Evolutionary conservation across 2,113 vertebrate species (phyloP).

Genomic region (Protomyctophum bolini): DNA sequence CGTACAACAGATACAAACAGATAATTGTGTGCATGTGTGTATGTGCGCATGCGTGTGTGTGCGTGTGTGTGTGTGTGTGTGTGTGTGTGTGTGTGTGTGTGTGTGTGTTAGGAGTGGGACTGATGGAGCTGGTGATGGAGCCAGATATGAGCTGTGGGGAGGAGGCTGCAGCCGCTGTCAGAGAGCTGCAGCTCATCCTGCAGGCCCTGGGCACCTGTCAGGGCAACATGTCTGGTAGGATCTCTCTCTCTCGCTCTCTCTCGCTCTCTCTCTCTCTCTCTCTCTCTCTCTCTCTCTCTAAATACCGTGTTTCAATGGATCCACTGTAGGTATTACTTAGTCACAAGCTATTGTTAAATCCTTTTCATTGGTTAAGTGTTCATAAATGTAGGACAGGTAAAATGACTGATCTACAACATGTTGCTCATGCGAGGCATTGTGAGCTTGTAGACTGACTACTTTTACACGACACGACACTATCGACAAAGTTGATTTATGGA

Average conservation of each 20-base stretch:
- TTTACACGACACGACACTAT: no score
- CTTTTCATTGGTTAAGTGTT: no score
- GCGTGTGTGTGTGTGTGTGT: constrained; percentile 29
- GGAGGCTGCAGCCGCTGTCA: constrained; percentile 91
- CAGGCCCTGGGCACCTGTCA: constrained; percentile 93
- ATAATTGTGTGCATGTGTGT: no score
- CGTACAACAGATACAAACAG: no score
- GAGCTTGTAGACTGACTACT: no score
- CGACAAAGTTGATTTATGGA: no score
- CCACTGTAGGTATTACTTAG: no score
- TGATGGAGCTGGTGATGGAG: constrained; percentile 98
- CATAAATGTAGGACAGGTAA: no score
- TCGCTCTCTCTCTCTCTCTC: neutral
- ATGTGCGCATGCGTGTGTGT: neutral
- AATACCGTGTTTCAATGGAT: neutral
- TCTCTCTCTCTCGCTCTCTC: neutral
- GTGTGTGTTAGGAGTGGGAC: constrained; percentile 85
- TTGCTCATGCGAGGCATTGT: no score
- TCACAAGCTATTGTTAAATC: no score
- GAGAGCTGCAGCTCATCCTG: constrained; percentile 95
- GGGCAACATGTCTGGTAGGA: constrained; percentile 94
- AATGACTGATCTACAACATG: no score
- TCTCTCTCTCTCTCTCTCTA: neutral
- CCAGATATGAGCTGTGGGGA: constrained; percentile 95
- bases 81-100: constrained; percentile 28